phyloP scores from a whole-genome alignment of 2,113 vertebrate genomes.

The Tachysurus fulvidraco region DNA sequence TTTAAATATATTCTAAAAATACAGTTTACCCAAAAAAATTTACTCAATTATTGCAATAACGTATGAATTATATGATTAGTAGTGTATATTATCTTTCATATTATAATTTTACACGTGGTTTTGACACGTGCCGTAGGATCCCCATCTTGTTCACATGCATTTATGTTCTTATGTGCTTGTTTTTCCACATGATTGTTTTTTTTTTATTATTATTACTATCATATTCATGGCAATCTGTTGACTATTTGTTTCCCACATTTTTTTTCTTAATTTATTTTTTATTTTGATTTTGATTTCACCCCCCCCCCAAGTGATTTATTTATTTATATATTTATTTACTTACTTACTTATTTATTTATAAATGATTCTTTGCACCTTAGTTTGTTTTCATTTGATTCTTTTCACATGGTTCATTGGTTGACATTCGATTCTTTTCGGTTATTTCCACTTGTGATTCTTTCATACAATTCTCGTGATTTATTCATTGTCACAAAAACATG shows the following conservation, averaged over 20 bases:
- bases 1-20: too few species aligned
- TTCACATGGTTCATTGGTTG: background rate
- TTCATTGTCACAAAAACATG: background rate
- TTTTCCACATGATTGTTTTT: too few species aligned
- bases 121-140: background rate
- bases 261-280: too few species aligned
- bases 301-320: background rate
- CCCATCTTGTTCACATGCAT: too few species aligned
- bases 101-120: background rate
- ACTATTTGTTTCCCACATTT: too few species aligned
- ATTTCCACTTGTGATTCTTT: background rate
- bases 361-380: too few species aligned
- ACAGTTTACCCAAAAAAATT: too few species aligned
- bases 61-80: background rate
- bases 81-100: background rate
- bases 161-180: background rate
- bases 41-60: background rate
- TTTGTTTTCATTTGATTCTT: background rate
- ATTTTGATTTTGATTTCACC: too few species aligned
- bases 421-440: background rate
- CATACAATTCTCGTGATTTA: background rate
- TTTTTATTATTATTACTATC: background rate
- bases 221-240: too few species aligned
- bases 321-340: too few species aligned
- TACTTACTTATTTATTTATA: background rate